Conservation (phyloP, 2,797 vertebrate genomes). For the Siniperca scherzeri region DNA sequence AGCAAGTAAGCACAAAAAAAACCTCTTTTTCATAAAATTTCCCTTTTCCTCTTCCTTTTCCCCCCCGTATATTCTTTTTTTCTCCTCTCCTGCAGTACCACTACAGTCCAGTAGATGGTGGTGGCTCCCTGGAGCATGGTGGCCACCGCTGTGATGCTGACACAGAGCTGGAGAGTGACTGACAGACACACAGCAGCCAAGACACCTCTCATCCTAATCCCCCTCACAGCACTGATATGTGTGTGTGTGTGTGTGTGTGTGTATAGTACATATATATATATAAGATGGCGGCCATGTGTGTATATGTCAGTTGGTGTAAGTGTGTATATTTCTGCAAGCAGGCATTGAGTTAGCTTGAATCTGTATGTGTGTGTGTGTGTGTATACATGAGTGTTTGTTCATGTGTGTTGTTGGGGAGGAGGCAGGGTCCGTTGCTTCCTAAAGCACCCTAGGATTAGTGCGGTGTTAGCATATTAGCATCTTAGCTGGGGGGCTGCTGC, state of each 20-base stretch:
- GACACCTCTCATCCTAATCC: conserved; percentile 68
- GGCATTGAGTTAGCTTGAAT: conserved; percentile 22
- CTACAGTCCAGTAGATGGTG: conserved; percentile 82
- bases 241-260: neutral
- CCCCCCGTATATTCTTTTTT: neutral
- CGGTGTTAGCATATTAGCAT: conserved; percentile 82
- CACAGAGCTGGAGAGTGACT: conserved; percentile 60
- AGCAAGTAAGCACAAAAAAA: neutral
- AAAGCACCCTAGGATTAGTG: conserved; percentile 76
- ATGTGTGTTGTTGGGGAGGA: conserved; percentile 26
- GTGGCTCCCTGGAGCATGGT: conserved; percentile 80
- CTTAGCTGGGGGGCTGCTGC: conserved; percentile 77
- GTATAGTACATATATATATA: neutral
- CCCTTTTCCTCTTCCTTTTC: neutral
- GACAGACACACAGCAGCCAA: conserved; percentile 62
- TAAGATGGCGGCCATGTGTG: neutral
- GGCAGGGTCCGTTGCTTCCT: conserved; percentile 55
- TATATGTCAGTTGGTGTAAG: conserved; percentile 35
- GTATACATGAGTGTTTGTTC: conserved; percentile 24
- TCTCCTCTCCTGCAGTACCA: conserved; percentile 67
- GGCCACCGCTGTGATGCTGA: conserved; percentile 61
- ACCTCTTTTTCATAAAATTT: neutral
- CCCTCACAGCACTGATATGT: conserved; percentile 28
- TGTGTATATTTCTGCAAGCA: conserved; percentile 32
- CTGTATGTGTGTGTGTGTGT: conserved; percentile 3